Evolutionary conservation across 2,113 vertebrate species (phyloP).

Genomic region (Dolichotis patagonum): DNA sequence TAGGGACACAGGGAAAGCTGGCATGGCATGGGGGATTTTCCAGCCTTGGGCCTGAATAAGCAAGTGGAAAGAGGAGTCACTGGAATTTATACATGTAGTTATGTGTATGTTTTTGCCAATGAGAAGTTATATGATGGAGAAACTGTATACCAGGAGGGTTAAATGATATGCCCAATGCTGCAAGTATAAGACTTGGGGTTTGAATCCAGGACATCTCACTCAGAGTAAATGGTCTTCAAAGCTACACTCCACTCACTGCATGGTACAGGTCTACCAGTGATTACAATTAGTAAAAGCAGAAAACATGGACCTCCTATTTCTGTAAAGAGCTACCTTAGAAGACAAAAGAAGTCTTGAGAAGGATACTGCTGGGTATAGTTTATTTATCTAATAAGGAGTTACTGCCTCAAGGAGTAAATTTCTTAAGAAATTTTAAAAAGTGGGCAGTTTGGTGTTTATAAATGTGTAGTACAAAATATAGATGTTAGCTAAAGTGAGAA

Average conservation of each 20-base stretch:
- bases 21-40: accelerated
- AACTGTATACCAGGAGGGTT: background rate
- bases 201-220: background rate
- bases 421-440: background rate
- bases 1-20: too few relatives aligned
- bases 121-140: background rate
- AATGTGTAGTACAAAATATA: background rate
- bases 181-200: background rate
- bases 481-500: background rate
- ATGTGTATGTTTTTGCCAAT: background rate
- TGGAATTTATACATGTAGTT: background rate
- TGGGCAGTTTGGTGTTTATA: background rate
- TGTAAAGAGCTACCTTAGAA: background rate
- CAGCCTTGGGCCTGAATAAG: background rate
- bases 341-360: background rate
- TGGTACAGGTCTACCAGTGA: background rate
- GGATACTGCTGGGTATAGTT: background rate
- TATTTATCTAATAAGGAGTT: background rate
- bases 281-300: background rate
- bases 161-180: background rate
- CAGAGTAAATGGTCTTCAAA: background rate
- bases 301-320: background rate
- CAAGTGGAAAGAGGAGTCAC: background rate
- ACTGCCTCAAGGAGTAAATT: background rate
- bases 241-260: accelerated